Evolutionary conservation across 2,797 vertebrate genomes (phyloP).

Genomic region (Mormyrus proboscirostris): DNA sequence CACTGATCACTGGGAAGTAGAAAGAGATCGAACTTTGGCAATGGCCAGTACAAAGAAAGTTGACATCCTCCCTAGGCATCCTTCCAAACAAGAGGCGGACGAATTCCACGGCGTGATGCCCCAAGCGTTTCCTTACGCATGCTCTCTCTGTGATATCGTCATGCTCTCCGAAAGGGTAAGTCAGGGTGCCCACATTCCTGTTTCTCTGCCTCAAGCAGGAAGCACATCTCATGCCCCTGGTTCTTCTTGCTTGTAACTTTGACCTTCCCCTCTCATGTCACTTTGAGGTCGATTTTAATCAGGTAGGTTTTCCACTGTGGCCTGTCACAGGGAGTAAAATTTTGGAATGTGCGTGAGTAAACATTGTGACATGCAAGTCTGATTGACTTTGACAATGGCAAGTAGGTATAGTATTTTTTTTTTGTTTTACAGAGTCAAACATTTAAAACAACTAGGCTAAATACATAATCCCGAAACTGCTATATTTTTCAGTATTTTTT

Average conservation of each 20-base stretch:
- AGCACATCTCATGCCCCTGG: background rate
- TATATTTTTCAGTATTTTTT: background rate
- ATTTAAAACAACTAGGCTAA: background rate
- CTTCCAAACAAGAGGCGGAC: slow-evolving; percentile 44
- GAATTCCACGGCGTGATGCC: slow-evolving; percentile 63
- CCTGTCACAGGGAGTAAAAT: slow-evolving; percentile 7
- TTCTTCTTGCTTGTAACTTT: background rate
- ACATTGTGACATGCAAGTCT: background rate
- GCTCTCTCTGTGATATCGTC: slow-evolving; percentile 61
- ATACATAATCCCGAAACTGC: background rate
- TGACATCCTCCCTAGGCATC: slow-evolving; percentile 21
- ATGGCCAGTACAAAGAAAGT: background rate
- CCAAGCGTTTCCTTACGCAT: slow-evolving; percentile 51
- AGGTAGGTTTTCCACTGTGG: background rate
- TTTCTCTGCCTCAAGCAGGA: slow-evolving; percentile 1
- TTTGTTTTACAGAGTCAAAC: slow-evolving; percentile 8
- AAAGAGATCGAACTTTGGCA: background rate
- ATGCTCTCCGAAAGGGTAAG: slow-evolving; percentile 61
- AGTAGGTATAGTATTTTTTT: slow-evolving; percentile 35
- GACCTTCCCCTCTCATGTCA: background rate
- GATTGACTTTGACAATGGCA: background rate
- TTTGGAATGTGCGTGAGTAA: background rate
- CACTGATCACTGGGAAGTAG: background rate
- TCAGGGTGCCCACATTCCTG: background rate
- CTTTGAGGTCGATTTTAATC: background rate